phyloP scores from a whole-genome alignment of 2,113 vertebrate genomes.

The Phyllostomus hastatus region DNA sequence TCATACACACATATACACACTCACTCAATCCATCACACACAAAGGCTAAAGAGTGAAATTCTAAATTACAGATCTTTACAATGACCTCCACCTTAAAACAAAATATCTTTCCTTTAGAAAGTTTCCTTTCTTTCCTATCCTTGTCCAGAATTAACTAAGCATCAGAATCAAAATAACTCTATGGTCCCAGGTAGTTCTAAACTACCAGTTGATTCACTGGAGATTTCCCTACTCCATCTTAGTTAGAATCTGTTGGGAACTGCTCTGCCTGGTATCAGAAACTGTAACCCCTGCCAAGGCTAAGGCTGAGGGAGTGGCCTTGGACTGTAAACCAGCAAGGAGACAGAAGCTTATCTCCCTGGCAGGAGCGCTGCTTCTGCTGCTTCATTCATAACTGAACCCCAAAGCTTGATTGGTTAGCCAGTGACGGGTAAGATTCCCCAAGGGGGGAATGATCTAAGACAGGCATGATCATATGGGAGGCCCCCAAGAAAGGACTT shows the following conservation, averaged over 20 bases:
- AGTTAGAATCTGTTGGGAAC: background rate
- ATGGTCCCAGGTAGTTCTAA: background rate
- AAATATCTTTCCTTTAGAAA: background rate
- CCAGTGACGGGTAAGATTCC: too few species aligned
- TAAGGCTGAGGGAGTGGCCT: too few species aligned
- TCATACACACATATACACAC: background rate
- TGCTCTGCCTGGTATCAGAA: too few species aligned
- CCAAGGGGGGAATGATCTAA: too few species aligned
- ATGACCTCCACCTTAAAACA: background rate
- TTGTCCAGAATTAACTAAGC: background rate
- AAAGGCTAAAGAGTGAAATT: background rate
- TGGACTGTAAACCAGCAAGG: too few species aligned
- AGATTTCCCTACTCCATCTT: background rate
- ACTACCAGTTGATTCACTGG: background rate
- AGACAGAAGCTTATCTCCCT: too few species aligned
- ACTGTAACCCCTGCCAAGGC: too few species aligned
- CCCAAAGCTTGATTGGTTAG: too few species aligned
- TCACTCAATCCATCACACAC: background rate
- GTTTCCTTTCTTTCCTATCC: background rate
- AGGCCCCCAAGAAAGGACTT: too few species aligned
- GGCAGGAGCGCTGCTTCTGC: too few species aligned
- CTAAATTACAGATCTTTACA: background rate
- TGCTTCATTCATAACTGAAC: too few species aligned
- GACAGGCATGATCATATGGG: too few species aligned
- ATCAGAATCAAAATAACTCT: background rate